Evolutionary conservation across 64 coral and sea anemone genomes (phyloP), one percentile per base, ranked within the genome.

Genomic region (Anthopleura sola): DNA sequence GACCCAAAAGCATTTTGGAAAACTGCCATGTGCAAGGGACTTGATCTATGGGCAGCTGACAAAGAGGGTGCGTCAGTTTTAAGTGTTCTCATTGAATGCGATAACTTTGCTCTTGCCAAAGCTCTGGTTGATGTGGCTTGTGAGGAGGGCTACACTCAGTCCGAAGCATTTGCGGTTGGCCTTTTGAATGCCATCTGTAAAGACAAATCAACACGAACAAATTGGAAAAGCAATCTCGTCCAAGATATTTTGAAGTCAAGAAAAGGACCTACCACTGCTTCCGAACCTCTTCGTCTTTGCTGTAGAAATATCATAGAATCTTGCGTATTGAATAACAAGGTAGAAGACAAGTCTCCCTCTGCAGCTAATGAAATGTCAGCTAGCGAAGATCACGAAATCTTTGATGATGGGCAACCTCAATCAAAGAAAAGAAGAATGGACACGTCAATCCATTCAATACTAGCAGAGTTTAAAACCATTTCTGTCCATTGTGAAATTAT

Each of bases 401-500:
- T 15, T 16, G 55, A 57, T 57, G 55, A 57, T 5, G 55, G 20
- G 55, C 20, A 16, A 57, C 20, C 20, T 57, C 55, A 3, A 57
- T 19, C 20, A 16, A 57, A 57, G 20, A 57, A 21, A 57, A 4
- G 15, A 21, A 57, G 55, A 57, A 57, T 19, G 18, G 16, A 57
- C 4, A 3, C 15, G 17, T 15, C 55, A 57, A 15, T 57, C 55
- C 46, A 48, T 48, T 48, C 11, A 3, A 57, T 20, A 57, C 69
- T 14, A 64, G 68, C 12, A 74, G 39, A 68, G 55, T 20, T 57
- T 8, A 57, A 57, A 57, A 57, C 15, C 4, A 16, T 8, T 57
- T 75, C 26, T 75, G 69, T 75, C 36, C 69, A 75, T 75, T 75
- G 36, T 75, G 69, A 75, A 33, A 75, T 33, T 16, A 37, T 75